Evolutionary conservation across 2,113 vertebrate genomes (phyloP).

Genomic region (Bungarus multicinctus): DNA sequence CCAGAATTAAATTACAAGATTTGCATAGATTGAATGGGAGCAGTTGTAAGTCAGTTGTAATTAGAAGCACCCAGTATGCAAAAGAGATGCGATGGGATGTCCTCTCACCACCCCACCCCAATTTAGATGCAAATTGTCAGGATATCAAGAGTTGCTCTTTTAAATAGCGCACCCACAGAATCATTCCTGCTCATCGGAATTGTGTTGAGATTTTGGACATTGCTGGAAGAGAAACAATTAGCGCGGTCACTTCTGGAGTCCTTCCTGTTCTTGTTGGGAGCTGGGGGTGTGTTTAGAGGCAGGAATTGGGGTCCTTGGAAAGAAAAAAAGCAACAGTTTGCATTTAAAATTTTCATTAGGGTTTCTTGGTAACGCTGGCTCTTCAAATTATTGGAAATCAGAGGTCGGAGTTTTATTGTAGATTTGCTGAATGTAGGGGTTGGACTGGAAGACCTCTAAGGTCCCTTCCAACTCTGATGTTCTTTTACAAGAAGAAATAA

Average conservation of each 20-base stretch:
- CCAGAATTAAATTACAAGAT: constrained; percentile 22
- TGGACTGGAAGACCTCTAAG: not conserved
- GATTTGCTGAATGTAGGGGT: not conserved
- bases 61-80: constrained; percentile 9
- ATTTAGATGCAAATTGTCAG: not conserved
- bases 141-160: not conserved
- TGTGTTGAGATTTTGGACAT: not conserved
- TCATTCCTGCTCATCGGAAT: too few relatives aligned
- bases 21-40: constrained; percentile 53
- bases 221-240: not conserved
- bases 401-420: not conserved
- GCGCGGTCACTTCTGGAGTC: not conserved
- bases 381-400: not conserved
- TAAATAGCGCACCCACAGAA: not conserved
- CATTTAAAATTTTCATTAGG: not conserved
- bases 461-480: not conserved
- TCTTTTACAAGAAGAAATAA: not conserved
- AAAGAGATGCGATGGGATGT: not conserved
- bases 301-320: not conserved
- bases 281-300: not conserved
- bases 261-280: not conserved
- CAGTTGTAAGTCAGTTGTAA: not conserved
- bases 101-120: too few relatives aligned
- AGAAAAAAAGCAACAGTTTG: not conserved
- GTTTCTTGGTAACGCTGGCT: not conserved